phyloP scores from a whole-genome alignment of 2,888 invertebrate species.

The Acanthosepion lycidas region DNA sequence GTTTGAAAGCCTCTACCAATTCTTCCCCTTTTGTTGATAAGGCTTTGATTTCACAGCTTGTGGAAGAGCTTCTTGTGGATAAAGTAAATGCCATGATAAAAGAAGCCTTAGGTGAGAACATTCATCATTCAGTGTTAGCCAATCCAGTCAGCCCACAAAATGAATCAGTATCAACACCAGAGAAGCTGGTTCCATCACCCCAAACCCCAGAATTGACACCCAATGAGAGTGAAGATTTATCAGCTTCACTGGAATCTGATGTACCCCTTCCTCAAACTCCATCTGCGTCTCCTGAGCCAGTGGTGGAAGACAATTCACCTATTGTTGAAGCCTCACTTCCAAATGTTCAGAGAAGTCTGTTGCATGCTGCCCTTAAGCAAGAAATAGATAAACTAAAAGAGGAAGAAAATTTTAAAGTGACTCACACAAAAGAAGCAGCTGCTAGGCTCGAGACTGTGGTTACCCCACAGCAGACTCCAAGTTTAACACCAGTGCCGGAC shows the following conservation, averaged over 20 bases:
- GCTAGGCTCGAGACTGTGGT: background rate
- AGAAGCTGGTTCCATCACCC: background rate
- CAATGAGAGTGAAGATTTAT: background rate
- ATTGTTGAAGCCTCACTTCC: background rate
- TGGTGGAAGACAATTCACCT: background rate
- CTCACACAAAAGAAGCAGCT: background rate
- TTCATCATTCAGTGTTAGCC: background rate
- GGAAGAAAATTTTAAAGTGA: background rate
- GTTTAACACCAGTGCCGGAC: background rate
- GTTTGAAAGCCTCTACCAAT: background rate
- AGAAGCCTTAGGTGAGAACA: background rate
- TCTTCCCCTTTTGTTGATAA: background rate
- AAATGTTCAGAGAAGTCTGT: background rate
- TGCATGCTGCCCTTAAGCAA: background rate
- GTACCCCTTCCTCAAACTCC: background rate
- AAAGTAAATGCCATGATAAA: background rate
- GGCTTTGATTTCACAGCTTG: background rate
- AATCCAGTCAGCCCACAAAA: background rate
- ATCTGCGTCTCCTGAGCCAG: background rate
- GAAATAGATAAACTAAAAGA: background rate
- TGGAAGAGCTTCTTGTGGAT: conserved; percentile 35
- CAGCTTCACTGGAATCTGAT: background rate
- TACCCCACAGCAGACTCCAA: background rate
- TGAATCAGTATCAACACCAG: background rate
- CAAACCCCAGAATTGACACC: background rate